A percentile compares a stretch with the other conserved stretches of the same genome.
phyloP scores from a whole-genome alignment of 2,888 invertebrate genomes.

The Drosophila prostipennis region DNA sequence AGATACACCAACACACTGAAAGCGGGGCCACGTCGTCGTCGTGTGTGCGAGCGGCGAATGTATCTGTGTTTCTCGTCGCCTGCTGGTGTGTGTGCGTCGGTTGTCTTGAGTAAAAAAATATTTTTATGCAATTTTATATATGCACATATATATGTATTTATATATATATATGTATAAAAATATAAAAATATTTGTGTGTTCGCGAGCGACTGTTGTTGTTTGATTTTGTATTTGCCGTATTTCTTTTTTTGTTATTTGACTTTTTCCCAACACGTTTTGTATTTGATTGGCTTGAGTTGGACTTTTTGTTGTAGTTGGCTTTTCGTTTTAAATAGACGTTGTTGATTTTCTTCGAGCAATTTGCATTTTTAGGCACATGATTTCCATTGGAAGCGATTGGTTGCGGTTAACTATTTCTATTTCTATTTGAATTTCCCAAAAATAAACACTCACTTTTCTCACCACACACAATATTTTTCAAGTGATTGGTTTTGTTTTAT shows the following conservation, averaged over 20 bases:
- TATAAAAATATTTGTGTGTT: slow-evolving; percentile 46
- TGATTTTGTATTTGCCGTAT: slow-evolving; percentile 31
- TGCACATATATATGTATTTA: slow-evolving; percentile 39
- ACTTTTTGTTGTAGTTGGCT: slow-evolving; percentile 63
- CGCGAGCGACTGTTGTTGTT: slow-evolving; percentile 26
- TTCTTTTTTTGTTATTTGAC: slow-evolving; percentile 41
- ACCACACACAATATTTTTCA: slow-evolving; percentile 8
- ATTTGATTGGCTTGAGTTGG: slow-evolving; percentile 66
- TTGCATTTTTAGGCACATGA: slow-evolving; percentile 81
- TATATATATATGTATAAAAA: slow-evolving; percentile 18
- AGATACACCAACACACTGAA: slow-evolving; percentile 42
- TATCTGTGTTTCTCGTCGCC: slow-evolving; percentile 36
- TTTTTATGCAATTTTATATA: slow-evolving; percentile 80
- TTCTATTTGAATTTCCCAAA: slow-evolving; percentile 28
- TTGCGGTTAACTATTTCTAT: slow-evolving; percentile 70
- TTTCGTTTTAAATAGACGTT: slow-evolving; percentile 79
- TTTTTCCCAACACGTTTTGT: slow-evolving; percentile 75
- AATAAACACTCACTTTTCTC: slow-evolving; percentile 52
- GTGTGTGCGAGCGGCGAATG: slow-evolving; percentile 12
- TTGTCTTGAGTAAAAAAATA: slow-evolving; percentile 64
- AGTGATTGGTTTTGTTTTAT: slow-evolving; percentile 5
- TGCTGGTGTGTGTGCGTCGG: slow-evolving; percentile 10
- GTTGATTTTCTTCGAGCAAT: slow-evolving; percentile 79
- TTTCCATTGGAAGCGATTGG: slow-evolving; percentile 77
- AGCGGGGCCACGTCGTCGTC: slow-evolving; percentile 69